phyloP scores from a whole-genome alignment of 2,888 invertebrate species.

The Agonopterix subpropinquella region DNA sequence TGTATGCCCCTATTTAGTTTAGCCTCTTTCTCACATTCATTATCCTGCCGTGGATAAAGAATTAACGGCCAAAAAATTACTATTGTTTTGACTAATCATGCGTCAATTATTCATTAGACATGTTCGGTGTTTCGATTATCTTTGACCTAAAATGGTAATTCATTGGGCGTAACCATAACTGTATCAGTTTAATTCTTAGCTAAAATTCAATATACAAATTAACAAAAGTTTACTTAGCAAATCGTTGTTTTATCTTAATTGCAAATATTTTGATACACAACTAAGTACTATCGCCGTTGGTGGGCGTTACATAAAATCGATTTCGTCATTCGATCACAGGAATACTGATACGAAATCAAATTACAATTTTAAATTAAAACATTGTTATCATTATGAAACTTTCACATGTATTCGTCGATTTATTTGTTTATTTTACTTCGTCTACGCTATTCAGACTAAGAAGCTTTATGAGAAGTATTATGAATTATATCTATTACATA shows the following conservation, averaged over 20 bases:
- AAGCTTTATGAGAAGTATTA: too few relatives aligned
- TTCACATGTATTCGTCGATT: slow-evolving; percentile 5
- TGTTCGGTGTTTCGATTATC: slow-evolving; percentile 5
- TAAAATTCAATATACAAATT: slow-evolving; percentile 2
- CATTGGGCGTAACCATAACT: slow-evolving; percentile 6
- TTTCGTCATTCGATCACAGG: slow-evolving; percentile 16
- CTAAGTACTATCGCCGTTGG: slow-evolving; percentile 11
- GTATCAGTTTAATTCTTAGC: neutral
- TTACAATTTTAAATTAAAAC: slow-evolving; percentile 10
- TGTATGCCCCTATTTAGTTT: too few relatives aligned
- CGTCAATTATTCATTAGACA: too few relatives aligned
- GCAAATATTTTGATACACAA: slow-evolving; percentile 12
- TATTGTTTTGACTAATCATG: too few relatives aligned
- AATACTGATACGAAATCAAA: slow-evolving; percentile 11
- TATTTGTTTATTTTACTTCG: neutral
- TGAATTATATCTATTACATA: too few relatives aligned
- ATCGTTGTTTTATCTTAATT: slow-evolving; percentile 18
- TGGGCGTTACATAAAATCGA: slow-evolving; percentile 17
- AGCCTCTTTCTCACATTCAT: too few relatives aligned
- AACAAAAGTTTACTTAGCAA: slow-evolving; percentile 14
- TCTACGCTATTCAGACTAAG: too few relatives aligned
- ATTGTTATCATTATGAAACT: slow-evolving; percentile 4
- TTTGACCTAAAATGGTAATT: slow-evolving; percentile 7
- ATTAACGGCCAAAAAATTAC: too few relatives aligned
- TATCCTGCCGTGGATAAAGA: too few relatives aligned